Base-by-base conservation (phyloP, 2,797 vertebrate genomes). In the Avahi laniger region DNA sequence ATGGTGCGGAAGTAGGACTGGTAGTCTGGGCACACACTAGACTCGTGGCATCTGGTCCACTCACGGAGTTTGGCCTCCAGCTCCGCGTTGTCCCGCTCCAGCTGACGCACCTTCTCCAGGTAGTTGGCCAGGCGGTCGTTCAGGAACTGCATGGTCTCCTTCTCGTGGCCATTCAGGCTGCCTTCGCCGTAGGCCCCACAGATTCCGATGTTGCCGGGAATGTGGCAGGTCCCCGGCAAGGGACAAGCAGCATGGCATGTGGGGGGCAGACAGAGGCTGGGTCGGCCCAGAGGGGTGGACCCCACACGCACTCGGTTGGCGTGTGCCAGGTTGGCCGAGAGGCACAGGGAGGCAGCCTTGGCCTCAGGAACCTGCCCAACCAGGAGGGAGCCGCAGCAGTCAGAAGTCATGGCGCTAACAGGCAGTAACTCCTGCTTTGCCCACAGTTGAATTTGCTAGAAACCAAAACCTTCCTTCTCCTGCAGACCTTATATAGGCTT, bases 41-140 rank as follows among this genome's bases (percentile, higher is more conserved):
- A 99, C 22, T 97, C 99, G 92, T 99, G 99, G 97, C 98, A 97
- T 97, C 98, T n/a, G 13, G 70, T 82, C 98, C 98, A 99, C 78
- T 99, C 96, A 13, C 97, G 98, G 98, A 99, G 99, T 98, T 98
- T 99, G 38, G 99, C 93, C 98, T 99, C 99, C 97, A 99, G 98
- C 5, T 52, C 52, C 2, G 52, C 80, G 6, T 99, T 99, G 80
- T 98, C 98, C 75, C 2, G 95, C 97, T 99, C 99, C 98, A 99
- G 98, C 52, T 98, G 98, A 80, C 98, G 98, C 67, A 99, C 99
- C 97, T 99, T 99, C 0, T 99, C 99, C 98, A 99, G 98, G 97
- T 99, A 99, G 96, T 87, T 79, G 83, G 98, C 99, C 98, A 99
- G 98, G n/a, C 99, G 99, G 97, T 99, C 98, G 0, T 99, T 99